Conservation (phyloP, 2,113 vertebrate species). For the Cromileptes altivelis region DNA sequence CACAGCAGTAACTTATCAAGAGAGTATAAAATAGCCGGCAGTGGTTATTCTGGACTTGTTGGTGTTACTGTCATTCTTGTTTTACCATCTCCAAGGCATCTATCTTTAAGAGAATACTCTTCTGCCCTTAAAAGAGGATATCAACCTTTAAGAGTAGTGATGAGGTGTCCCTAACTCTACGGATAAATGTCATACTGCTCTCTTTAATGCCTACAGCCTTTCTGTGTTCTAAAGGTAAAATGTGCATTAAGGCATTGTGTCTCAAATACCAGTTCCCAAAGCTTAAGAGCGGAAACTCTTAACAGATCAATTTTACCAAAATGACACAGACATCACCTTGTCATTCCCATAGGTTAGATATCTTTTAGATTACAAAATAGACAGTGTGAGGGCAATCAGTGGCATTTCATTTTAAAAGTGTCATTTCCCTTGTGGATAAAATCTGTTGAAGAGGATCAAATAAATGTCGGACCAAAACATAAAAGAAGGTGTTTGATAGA, state of each 20-base stretch:
- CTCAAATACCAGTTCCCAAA: slow-evolving; percentile 76
- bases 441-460: slow-evolving; percentile 47
- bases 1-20: slow-evolving; percentile 56
- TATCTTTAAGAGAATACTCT: slow-evolving; percentile 52
- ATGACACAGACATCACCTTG: slow-evolving; percentile 76
- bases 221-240: slow-evolving; percentile 64
- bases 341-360: slow-evolving; percentile 78
- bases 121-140: slow-evolving; percentile 71
- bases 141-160: slow-evolving; percentile 82
- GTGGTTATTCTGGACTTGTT: slow-evolving; percentile 54
- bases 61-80: slow-evolving; percentile 40
- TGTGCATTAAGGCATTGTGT: slow-evolving; percentile 46
- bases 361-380: slow-evolving; percentile 62
- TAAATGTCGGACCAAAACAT: slow-evolving; percentile 64
- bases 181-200: slow-evolving; percentile 83
- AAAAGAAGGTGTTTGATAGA: slow-evolving; percentile 35
- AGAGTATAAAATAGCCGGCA: slow-evolving; percentile 32
- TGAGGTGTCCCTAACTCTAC: slow-evolving; percentile 61
- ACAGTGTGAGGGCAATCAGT: slow-evolving; percentile 51
- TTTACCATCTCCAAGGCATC: slow-evolving; percentile 33
- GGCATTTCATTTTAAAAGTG: slow-evolving; percentile 69
- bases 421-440: slow-evolving; percentile 54
- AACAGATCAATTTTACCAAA: slow-evolving; percentile 80
- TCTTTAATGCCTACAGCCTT: slow-evolving; percentile 72
- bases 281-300: slow-evolving; percentile 72